Percentiles rank a stretch among this genome's conserved stretches.
These are phyloP conservation scores for Chiroxiphia lanceolata DNA, from an alignment of 2,797 vertebrate genomes.

Conservation along the genomic window DNA sequence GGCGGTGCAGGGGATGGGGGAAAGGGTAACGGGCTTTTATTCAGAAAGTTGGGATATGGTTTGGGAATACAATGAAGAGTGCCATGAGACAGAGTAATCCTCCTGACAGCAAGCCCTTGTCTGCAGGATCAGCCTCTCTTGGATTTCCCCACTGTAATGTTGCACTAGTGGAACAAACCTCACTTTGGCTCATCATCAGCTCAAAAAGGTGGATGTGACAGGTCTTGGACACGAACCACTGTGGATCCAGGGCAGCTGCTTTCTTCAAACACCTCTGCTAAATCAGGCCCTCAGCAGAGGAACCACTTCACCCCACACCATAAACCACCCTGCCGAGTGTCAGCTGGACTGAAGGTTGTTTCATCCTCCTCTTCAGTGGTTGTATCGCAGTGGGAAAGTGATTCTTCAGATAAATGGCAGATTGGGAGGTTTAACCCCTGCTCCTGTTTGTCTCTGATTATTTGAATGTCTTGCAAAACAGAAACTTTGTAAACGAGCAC, in stretches of 20 bases:
- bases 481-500: conserved; percentile 1
- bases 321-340: not conserved
- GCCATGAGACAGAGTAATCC: not conserved
- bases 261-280: not conserved
- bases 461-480: conserved; percentile 38
- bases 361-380: not conserved
- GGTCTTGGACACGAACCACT: not conserved
- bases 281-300: not conserved
- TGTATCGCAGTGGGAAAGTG: not conserved
- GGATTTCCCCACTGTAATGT: fast-evolving
- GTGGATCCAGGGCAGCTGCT: not conserved
- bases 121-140: not conserved
- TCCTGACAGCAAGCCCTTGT: not conserved
- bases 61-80: not conserved
- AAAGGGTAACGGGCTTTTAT: not conserved
- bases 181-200: not conserved
- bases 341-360: not conserved
- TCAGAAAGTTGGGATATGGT: not conserved
- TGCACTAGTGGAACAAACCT: fast-evolving
- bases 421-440: conserved; percentile 2
- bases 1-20: fast-evolving
- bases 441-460: not conserved
- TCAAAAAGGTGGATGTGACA: not conserved
- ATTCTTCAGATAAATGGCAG: conserved; percentile 8
- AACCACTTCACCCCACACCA: not conserved